These are phyloP conservation scores for Helostoma temminkii DNA, from an alignment of 2,797 vertebrate genomes.

Conservation along the genomic window DNA sequence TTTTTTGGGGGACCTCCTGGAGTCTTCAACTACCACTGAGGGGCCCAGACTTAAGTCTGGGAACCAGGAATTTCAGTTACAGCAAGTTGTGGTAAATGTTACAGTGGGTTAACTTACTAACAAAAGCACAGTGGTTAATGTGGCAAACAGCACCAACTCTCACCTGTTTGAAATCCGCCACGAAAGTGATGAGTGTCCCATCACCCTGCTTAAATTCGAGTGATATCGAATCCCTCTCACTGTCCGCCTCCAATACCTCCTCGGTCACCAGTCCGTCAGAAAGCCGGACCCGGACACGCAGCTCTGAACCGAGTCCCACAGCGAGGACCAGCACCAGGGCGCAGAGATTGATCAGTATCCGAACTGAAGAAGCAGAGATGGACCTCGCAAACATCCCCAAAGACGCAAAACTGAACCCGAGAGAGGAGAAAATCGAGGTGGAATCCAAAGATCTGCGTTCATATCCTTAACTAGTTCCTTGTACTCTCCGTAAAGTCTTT, in stretches of 20 bases:
- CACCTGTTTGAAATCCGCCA: conserved; percentile 95
- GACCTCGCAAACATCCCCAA: conserved; percentile 82
- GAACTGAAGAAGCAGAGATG: conserved; percentile 66
- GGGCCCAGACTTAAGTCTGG: background rate
- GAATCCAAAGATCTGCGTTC: conserved; percentile 54
- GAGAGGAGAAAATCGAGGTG: conserved; percentile 49
- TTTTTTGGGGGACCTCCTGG: background rate
- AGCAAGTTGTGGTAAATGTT: too few species aligned
- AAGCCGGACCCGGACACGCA: conserved; percentile 92
- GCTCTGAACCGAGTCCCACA: conserved; percentile 83
- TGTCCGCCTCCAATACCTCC: conserved; percentile 94
- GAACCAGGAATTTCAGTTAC: too few species aligned
- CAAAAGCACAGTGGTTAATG: background rate
- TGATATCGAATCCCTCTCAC: conserved; percentile 88
- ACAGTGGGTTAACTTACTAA: too few species aligned
- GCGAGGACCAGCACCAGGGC: conserved; percentile 69
- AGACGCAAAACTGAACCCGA: conserved; percentile 66
- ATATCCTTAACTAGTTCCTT: conserved; percentile 56
- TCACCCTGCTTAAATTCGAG: conserved; percentile 93
- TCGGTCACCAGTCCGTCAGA: conserved; percentile 92
- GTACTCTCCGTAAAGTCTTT: conserved; percentile 48
- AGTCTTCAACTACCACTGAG: background rate
- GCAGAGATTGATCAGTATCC: conserved; percentile 67
- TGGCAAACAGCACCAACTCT: conserved; percentile 43
- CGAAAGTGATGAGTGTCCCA: conserved; percentile 92